Conservation (phyloP, 2,797 vertebrate species). For the Peromyscus eremicus region DNA sequence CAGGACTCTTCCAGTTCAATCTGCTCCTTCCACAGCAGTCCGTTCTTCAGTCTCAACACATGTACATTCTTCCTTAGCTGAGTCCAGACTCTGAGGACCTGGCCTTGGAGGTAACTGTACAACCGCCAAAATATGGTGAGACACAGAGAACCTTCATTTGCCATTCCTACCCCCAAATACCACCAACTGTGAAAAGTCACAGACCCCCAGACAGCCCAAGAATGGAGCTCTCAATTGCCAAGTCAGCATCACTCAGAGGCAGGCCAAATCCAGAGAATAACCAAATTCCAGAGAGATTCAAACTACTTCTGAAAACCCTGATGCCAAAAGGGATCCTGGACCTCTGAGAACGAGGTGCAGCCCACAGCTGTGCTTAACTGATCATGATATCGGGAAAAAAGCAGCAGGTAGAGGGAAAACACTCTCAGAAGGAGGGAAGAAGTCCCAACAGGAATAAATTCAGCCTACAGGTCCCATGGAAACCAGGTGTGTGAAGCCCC, state of each 20-base stretch:
- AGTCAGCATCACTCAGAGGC: not conserved
- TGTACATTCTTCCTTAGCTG: conserved; percentile 96
- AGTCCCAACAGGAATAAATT: not conserved
- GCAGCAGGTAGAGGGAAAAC: not conserved
- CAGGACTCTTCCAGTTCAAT: conserved; percentile 94
- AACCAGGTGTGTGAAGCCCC: not conserved
- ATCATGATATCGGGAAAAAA: not conserved
- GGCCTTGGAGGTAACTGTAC: conserved; percentile 93
- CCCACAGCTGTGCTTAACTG: not conserved
- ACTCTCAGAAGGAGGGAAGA: not conserved
- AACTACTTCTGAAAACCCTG: not conserved
- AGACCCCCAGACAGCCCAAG: fast-evolving
- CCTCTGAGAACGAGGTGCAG: not conserved
- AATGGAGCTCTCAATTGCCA: not conserved
- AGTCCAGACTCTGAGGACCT: conserved; percentile 92
- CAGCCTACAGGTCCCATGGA: not conserved
- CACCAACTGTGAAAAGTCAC: not conserved
- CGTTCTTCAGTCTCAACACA: conserved; percentile 92
- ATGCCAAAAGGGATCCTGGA: not conserved
- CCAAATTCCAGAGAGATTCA: not conserved
- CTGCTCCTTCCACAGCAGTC: conserved; percentile 93
- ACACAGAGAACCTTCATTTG: not conserved
- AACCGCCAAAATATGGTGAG: conserved; percentile 8
- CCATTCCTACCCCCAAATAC: not conserved
- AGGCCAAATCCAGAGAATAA: not conserved